A percentile compares a stretch with the other conserved stretches of the same genome.
phyloP scores from a whole-genome alignment of 2,888 invertebrate genomes.

The Hedya salicella region DNA sequence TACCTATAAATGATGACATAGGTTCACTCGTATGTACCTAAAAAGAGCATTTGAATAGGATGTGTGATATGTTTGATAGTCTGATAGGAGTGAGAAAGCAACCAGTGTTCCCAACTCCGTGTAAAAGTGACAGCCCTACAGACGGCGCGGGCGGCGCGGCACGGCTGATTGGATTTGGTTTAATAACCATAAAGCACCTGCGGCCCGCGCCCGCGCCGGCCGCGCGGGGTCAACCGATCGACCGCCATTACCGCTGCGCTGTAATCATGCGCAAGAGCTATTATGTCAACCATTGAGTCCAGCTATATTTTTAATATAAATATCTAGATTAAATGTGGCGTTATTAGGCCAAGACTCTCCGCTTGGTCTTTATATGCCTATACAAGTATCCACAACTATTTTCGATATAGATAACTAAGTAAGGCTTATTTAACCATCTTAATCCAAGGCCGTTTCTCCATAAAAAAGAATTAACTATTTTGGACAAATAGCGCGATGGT shows the following conservation, averaged over 20 bases:
- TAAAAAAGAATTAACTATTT: no score
- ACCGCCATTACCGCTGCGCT: slow-evolving; percentile 39
- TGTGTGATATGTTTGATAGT: no score
- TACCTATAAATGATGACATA: no score
- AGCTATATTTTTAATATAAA: slow-evolving; percentile 17
- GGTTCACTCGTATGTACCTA: no score
- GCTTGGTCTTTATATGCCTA: not conserved
- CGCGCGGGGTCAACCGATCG: slow-evolving; percentile 38
- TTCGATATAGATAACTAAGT: no score
- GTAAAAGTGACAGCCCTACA: slow-evolving; percentile 44
- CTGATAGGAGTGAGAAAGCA: no score
- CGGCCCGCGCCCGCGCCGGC: slow-evolving; percentile 40
- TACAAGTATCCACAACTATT: no score
- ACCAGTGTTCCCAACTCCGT: no score
- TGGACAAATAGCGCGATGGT: no score
- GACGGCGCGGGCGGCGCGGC: slow-evolving; percentile 50
- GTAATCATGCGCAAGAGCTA: slow-evolving; percentile 34
- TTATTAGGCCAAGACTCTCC: not conserved
- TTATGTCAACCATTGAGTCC: slow-evolving; percentile 40
- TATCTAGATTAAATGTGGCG: slow-evolving; percentile 20
- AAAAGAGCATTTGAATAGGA: no score
- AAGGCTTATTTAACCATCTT: no score
- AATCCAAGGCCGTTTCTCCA: no score
- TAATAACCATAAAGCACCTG: slow-evolving; percentile 48
- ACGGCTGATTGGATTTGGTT: slow-evolving; percentile 67